Evolutionary conservation across 2,113 vertebrate genomes (phyloP).

Genomic region (Sphaerodactylus townsendi): DNA sequence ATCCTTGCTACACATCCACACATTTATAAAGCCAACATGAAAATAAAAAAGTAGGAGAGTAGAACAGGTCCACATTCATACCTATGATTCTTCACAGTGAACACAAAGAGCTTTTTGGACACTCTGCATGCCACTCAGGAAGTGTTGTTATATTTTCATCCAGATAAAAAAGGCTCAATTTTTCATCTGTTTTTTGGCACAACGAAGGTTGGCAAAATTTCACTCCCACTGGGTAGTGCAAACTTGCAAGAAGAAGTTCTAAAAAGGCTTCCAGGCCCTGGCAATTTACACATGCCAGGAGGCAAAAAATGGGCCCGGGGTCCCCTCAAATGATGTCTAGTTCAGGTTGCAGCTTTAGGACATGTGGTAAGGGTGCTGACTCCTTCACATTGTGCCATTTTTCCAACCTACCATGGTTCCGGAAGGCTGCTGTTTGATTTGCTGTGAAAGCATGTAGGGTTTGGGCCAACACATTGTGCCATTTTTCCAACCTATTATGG

Average conservation of each 20-base stretch:
- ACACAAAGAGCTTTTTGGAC: constrained; percentile 31
- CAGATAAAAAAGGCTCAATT: too few relatives aligned
- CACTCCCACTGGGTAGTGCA: background rate
- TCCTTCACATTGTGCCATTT: too few relatives aligned
- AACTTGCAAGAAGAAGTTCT: background rate
- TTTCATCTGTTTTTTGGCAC: background rate
- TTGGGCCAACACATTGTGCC: too few relatives aligned
- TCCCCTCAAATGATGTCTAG: too few relatives aligned
- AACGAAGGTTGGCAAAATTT: background rate
- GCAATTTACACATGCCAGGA: background rate
- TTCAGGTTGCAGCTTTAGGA: too few relatives aligned
- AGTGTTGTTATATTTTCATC: background rate
- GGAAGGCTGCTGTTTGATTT: too few relatives aligned
- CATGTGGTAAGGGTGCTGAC: too few relatives aligned
- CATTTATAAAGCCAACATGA: constrained; percentile 26
- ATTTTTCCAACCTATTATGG: too few relatives aligned
- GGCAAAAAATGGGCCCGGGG: too few relatives aligned
- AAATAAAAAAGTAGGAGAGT: constrained; percentile 29
- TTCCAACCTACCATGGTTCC: too few relatives aligned
- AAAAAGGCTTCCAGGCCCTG: background rate
- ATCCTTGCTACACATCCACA: background rate
- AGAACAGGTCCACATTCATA: background rate
- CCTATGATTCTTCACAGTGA: background rate
- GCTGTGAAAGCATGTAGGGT: too few relatives aligned
- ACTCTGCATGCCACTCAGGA: background rate